Conservation (phyloP, 2,888 invertebrate genomes). For the Euspilapteryx auroguttella region DNA sequence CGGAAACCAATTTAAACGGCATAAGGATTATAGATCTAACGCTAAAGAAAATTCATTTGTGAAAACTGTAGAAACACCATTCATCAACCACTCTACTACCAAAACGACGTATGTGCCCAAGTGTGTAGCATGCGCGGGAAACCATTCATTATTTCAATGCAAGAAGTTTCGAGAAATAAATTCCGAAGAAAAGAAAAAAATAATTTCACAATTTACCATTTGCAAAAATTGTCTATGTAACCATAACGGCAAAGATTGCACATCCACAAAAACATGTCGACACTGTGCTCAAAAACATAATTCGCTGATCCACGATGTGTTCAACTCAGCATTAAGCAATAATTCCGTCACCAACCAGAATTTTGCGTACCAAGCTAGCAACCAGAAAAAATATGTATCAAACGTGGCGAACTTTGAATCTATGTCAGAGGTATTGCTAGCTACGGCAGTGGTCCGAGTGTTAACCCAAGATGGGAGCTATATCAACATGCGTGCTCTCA, state of each 20-base stretch:
- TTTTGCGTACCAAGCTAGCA: neutral
- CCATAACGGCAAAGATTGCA: neutral
- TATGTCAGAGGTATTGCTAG: neutral
- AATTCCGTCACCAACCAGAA: neutral
- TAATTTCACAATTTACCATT: neutral
- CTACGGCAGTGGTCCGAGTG: neutral
- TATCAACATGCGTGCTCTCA: neutral
- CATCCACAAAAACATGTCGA: neutral
- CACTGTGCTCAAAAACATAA: neutral
- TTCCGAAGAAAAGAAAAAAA: neutral
- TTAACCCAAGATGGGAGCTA: neutral
- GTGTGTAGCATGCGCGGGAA: neutral
- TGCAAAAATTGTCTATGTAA: neutral
- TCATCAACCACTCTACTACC: neutral
- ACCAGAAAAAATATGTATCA: neutral
- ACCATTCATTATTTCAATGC: neutral
- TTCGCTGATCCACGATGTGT: neutral
- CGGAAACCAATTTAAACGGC: neutral
- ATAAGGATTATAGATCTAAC: neutral
- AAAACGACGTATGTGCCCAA: neutral
- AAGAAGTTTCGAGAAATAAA: neutral
- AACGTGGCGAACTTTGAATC: neutral
- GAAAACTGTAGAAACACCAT: neutral
- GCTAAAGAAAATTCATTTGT: neutral
- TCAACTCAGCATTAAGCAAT: neutral